Percentiles rank a stretch among this genome's conserved stretches.
phyloP scores from a whole-genome alignment of 2,888 invertebrate genomes.

The Chaitophorus viminalis region DNA sequence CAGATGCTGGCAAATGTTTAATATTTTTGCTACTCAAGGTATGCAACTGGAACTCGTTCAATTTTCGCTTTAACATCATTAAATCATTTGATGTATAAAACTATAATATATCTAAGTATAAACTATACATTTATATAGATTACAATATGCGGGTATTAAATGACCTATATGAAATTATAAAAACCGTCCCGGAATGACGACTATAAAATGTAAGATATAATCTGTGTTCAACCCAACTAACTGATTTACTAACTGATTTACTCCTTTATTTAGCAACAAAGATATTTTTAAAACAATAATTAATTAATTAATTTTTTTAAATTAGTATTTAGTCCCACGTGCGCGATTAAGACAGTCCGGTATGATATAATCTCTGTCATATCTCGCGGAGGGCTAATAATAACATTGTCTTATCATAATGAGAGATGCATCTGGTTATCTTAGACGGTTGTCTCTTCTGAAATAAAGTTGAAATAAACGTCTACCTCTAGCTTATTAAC shows the following conservation, averaged over 20 bases:
- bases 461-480: not conserved
- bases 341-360: conserved; percentile 41
- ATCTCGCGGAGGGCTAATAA: conserved; percentile 28
- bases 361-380: conserved; percentile 18
- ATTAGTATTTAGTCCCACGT: not conserved
- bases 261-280: not conserved
- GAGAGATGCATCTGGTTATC: conserved; percentile 17
- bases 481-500: not conserved
- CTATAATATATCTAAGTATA: no score
- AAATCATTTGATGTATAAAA: no score
- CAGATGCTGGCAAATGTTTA: no score
- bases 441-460: not conserved
- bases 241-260: not conserved
- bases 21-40: no score
- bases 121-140: no score
- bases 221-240: not conserved
- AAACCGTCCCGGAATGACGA: not conserved
- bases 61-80: no score
- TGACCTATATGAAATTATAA: not conserved
- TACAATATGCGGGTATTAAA: not conserved
- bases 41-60: no score
- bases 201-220: not conserved
- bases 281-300: not conserved
- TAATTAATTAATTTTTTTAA: not conserved
- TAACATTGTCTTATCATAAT: conserved; percentile 25